These are phyloP conservation scores for Oncorhynchus tshawytscha DNA, from an alignment of 2,113 vertebrate species.

Conservation along the genomic window DNA sequence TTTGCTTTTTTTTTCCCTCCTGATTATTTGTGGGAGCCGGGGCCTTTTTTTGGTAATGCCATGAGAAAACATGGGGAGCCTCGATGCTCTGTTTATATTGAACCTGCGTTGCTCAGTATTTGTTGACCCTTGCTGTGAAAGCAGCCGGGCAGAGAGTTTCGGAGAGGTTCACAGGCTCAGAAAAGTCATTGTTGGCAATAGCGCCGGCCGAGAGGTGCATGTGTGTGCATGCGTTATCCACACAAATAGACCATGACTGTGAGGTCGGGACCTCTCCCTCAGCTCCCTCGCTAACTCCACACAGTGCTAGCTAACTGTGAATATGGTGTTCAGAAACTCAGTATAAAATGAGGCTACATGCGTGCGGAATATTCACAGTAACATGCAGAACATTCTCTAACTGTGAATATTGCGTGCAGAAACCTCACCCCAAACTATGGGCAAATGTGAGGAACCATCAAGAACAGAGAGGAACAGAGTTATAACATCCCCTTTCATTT, in stretches of 20 bases:
- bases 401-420: slow-evolving; percentile 4
- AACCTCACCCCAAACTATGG: slow-evolving; percentile 9
- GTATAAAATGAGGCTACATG: too few relatives aligned
- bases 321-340: neutral
- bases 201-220: neutral
- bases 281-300: neutral
- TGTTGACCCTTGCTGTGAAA: slow-evolving; percentile 62
- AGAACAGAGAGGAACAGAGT: slow-evolving; percentile 49
- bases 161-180: slow-evolving; percentile 56
- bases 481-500: slow-evolving; percentile 47
- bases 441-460: slow-evolving; percentile 33
- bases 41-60: slow-evolving; percentile 50
- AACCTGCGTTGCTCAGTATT: slow-evolving; percentile 54
- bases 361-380: neutral
- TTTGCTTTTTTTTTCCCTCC: slow-evolving; percentile 38
- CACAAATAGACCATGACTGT: neutral
- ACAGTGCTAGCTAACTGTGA: neutral
- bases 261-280: slow-evolving; percentile 11
- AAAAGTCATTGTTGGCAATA: slow-evolving; percentile 44
- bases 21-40: slow-evolving; percentile 58
- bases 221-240: slow-evolving; percentile 5
- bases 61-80: slow-evolving; percentile 56
- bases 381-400: neutral
- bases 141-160: slow-evolving; percentile 55
- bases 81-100: slow-evolving; percentile 53